Conservation (phyloP, 2,888 invertebrate genomes). For the Cremastobaeus sp. region DNA sequence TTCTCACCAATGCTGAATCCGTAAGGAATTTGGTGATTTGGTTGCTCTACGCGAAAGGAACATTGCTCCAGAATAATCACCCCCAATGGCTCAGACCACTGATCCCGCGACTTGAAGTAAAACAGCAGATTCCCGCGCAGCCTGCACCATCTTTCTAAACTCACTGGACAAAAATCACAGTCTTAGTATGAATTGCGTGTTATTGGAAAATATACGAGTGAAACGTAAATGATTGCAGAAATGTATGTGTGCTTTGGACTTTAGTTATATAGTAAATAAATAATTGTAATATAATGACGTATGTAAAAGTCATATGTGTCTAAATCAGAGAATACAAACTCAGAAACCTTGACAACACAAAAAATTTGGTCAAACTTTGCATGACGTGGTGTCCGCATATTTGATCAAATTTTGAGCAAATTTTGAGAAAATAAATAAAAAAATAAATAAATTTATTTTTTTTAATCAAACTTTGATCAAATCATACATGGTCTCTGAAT, state of each 20-base stretch:
- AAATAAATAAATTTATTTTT: no score
- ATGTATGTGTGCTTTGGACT: constrained; percentile 11
- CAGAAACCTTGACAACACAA: no score
- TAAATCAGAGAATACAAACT: no score
- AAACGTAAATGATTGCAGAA: constrained; percentile 34
- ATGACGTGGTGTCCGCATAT: no score
- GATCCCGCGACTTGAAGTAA: constrained; percentile 93
- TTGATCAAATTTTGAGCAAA: no score
- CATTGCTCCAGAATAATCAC: constrained; percentile 94
- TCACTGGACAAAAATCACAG: constrained; percentile 80
- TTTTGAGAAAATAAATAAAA: no score
- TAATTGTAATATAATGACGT: neutral
- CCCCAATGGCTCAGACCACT: constrained; percentile 92
- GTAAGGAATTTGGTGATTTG: constrained; percentile 86
- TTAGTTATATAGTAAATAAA: neutral
- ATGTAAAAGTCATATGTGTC: no score
- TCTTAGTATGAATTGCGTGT: no score
- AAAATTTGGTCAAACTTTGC: no score
- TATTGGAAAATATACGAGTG: constrained; percentile 27
- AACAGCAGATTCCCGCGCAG: constrained; percentile 95
- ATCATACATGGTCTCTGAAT: no score
- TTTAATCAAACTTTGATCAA: no score
- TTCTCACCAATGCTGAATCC: constrained; percentile 88
- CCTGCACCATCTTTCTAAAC: constrained; percentile 91
- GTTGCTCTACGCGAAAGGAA: constrained; percentile 84